Conservation (phyloP, 2,113 vertebrate genomes). For the Terrapene triunguis region DNA sequence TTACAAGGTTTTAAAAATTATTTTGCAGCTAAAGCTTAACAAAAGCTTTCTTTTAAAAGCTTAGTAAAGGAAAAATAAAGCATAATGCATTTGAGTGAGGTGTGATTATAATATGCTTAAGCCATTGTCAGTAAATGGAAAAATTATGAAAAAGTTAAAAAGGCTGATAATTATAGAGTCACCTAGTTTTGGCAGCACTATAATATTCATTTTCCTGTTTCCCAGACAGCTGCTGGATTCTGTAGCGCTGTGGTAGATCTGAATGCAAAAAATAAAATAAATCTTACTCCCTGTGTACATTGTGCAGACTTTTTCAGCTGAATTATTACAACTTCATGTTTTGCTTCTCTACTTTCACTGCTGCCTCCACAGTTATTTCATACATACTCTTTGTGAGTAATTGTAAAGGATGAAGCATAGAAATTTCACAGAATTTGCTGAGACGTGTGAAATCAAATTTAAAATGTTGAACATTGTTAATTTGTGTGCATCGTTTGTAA, state of each 20-base stretch:
- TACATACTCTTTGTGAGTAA: not conserved
- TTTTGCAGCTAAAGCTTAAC: slow-evolving; percentile 63
- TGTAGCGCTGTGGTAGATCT: not conserved
- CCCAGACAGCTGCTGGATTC: slow-evolving; percentile 31
- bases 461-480: slow-evolving; percentile 20
- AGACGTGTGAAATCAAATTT: slow-evolving; percentile 6
- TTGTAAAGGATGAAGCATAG: not conserved
- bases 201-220: slow-evolving; percentile 18
- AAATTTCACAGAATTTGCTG: not conserved
- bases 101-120: slow-evolving; percentile 48
- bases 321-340: slow-evolving; percentile 23
- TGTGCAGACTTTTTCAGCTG: not conserved
- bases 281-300: not conserved
- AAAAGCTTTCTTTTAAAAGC: slow-evolving; percentile 58
- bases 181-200: slow-evolving; percentile 42
- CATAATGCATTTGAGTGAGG: slow-evolving; percentile 35
- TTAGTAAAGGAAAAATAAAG: not conserved
- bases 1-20: slow-evolving; percentile 45
- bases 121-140: slow-evolving; percentile 63
- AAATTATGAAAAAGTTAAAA: slow-evolving; percentile 58
- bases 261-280: not conserved
- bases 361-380: slow-evolving; percentile 26
- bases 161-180: slow-evolving; percentile 67
- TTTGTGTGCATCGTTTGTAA: not conserved
- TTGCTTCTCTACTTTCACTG: slow-evolving; percentile 3